Evolutionary conservation across 2,888 invertebrate genomes (phyloP).

Genomic region (Coecobrya sp.): DNA sequence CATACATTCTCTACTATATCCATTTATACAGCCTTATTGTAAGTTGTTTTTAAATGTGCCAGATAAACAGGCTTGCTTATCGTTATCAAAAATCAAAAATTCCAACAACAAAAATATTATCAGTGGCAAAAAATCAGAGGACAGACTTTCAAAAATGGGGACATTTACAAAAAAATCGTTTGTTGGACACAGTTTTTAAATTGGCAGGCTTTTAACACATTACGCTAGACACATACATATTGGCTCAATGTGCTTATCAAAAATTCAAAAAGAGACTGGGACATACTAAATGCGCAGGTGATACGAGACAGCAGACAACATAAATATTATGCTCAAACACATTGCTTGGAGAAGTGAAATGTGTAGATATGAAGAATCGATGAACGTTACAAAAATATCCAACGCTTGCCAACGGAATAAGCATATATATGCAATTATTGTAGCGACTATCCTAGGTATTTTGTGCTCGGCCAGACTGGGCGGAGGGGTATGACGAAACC

Average conservation of each 20-base stretch:
- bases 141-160: background rate
- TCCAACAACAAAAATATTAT: constrained; percentile 44
- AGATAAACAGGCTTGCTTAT: background rate
- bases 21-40: background rate
- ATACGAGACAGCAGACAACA: constrained; percentile 36
- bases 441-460: background rate
- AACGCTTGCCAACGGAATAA: background rate
- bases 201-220: constrained; percentile 51
- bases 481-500: constrained; percentile 3
- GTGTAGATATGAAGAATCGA: constrained; percentile 22
- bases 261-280: constrained; percentile 51
- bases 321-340: constrained; percentile 34
- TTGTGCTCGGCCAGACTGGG: background rate
- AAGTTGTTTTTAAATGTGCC: background rate
- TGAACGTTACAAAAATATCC: constrained; percentile 46
- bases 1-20: background rate
- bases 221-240: constrained; percentile 14
- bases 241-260: background rate
- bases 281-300: constrained; percentile 54
- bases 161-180: constrained; percentile 52
- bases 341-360: background rate
- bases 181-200: constrained; percentile 33
- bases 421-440: background rate
- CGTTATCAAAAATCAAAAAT: constrained; percentile 47
- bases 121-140: constrained; percentile 25